These are phyloP conservation scores for Oreocharis arfaki DNA, from an alignment of 2,113 vertebrate species.

Conservation along the genomic window DNA sequence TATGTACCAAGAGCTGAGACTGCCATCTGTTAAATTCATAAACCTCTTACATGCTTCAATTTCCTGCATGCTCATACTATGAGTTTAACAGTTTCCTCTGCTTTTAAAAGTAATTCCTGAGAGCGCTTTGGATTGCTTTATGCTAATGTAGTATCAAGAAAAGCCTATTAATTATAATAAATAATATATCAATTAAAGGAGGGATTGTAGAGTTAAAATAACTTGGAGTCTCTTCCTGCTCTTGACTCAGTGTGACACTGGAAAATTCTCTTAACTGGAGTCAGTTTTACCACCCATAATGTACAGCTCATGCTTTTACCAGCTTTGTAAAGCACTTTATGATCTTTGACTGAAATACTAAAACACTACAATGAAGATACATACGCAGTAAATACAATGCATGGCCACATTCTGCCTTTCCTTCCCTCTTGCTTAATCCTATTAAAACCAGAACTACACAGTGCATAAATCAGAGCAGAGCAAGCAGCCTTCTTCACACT, in stretches of 20 bases:
- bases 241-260: not conserved
- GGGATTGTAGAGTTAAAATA: not conserved
- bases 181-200: not conserved
- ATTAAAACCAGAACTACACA: not conserved
- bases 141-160: not conserved
- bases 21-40: constrained; percentile 48
- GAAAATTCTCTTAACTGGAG: not conserved
- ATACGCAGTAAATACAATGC: not conserved
- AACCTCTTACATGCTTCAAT: constrained; percentile 27
- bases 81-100: constrained; percentile 28
- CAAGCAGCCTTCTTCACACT: not conserved
- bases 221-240: not conserved
- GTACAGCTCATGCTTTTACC: not conserved
- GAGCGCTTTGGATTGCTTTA: constrained; percentile 2
- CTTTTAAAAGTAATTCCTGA: constrained; percentile 12
- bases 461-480: not conserved
- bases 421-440: not conserved
- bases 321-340: constrained; percentile 10
- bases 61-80: not conserved
- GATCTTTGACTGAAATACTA: constrained; percentile 28
- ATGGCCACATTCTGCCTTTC: not conserved
- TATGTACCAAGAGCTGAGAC: not conserved
- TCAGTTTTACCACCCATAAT: constrained; percentile 10
- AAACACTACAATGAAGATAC: constrained; percentile 3
- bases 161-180: constrained; percentile 1